Percentiles rank a stretch among this genome's conserved stretches.
phyloP scores from a whole-genome alignment of 2,888 invertebrate genomes.

The Melinaea menophilus region DNA sequence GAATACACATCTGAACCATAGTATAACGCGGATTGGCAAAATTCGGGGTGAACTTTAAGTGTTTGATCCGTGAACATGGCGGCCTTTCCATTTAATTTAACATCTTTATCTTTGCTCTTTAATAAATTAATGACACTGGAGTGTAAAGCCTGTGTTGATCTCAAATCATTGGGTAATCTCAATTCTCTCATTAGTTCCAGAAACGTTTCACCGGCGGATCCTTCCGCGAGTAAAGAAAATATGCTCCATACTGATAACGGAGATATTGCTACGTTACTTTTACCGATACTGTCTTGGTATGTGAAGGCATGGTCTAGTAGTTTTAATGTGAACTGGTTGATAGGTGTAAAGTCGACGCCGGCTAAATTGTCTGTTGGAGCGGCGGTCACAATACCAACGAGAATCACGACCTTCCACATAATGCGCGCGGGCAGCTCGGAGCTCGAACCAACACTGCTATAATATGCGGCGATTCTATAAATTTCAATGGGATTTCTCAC shows the following conservation, averaged over 20 bases:
- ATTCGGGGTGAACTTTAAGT: slow-evolving; percentile 58
- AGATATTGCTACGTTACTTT: slow-evolving; percentile 58
- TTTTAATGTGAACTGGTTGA: slow-evolving; percentile 61
- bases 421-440: slow-evolving; percentile 43
- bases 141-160: slow-evolving; percentile 58
- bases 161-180: slow-evolving; percentile 54
- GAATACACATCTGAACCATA: slow-evolving; percentile 77
- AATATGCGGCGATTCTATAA: slow-evolving; percentile 45
- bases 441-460: slow-evolving; percentile 45
- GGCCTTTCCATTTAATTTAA: slow-evolving; percentile 53
- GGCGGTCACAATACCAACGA: slow-evolving; percentile 46
- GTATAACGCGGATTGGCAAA: slow-evolving; percentile 56
- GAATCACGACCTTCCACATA: slow-evolving; percentile 52
- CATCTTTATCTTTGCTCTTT: slow-evolving; percentile 49
- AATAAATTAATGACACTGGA: slow-evolving; percentile 50
- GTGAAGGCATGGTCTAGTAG: slow-evolving; percentile 61
- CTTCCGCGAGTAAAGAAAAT: slow-evolving; percentile 64
- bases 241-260: slow-evolving; percentile 69
- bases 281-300: slow-evolving; percentile 59
- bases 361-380: slow-evolving; percentile 45
- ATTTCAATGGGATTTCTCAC: slow-evolving; percentile 54
- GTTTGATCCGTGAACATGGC: slow-evolving; percentile 59
- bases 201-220: slow-evolving; percentile 64
- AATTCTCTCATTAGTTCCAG: slow-evolving; percentile 56
- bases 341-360: slow-evolving; percentile 45